Evolutionary conservation across 2,113 vertebrate genomes (phyloP).

Genomic region (Tetrao urogallus): DNA sequence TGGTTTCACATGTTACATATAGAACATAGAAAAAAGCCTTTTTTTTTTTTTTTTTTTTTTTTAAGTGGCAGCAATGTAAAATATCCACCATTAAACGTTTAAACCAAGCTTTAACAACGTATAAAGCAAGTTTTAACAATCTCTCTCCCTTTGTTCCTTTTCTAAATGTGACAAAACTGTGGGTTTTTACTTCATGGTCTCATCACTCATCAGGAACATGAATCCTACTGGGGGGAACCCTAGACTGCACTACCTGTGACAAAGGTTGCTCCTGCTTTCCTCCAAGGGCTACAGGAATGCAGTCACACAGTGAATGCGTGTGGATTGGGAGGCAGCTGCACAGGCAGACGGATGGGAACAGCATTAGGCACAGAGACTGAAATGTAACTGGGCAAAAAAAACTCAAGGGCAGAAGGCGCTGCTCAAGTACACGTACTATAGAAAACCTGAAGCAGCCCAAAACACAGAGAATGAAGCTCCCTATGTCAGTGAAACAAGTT

Average conservation of each 20-base stretch:
- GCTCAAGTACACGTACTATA: not conserved
- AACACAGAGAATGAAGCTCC: not conserved
- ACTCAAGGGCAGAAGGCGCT: not conserved
- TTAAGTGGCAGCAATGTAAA: not conserved
- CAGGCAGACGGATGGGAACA: not conserved
- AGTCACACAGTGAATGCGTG: not conserved
- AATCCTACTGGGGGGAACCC: not conserved
- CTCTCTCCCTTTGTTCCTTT: not conserved
- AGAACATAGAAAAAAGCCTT: not conserved
- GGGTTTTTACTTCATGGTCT: not conserved
- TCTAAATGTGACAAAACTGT: not conserved
- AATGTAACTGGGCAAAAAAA: not conserved
- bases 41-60: not conserved
- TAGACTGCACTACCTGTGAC: not conserved
- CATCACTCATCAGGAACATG: not conserved
- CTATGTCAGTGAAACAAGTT: not conserved
- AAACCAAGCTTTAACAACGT: not conserved
- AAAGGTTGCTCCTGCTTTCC: not conserved
- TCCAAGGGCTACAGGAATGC: not conserved
- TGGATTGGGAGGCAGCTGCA: not conserved
- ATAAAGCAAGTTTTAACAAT: not conserved
- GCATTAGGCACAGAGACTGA: not conserved
- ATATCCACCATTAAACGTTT: not conserved
- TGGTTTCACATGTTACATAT: not conserved
- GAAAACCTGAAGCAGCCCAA: not conserved